These are phyloP conservation scores for Beris morrisii DNA, from an alignment of 2,888 invertebrate species.

Conservation along the genomic window DNA sequence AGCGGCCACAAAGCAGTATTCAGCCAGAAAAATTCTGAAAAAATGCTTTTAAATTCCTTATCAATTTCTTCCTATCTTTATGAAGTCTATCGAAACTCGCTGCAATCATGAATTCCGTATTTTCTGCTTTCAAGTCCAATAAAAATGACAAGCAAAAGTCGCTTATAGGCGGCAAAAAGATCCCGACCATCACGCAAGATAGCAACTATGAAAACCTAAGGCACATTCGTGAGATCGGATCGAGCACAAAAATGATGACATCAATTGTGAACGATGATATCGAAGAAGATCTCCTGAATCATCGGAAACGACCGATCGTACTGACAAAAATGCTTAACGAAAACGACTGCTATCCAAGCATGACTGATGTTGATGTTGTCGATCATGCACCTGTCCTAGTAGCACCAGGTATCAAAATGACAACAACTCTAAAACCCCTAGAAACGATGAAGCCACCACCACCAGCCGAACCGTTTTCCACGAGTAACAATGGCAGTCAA, in stretches of 20 bases:
- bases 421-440: not conserved
- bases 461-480: no score
- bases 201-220: constrained; percentile 55
- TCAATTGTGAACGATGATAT: constrained; percentile 43
- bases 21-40: no score
- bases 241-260: constrained; percentile 53
- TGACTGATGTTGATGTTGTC: constrained; percentile 3
- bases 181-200: constrained; percentile 47
- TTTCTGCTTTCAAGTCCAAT: constrained; percentile 56
- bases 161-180: constrained; percentile 39
- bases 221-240: constrained; percentile 55
- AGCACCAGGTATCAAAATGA: constrained; percentile 21
- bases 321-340: constrained; percentile 30
- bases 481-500: no score
- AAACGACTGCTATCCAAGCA: constrained; percentile 29
- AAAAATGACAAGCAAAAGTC: constrained; percentile 47
- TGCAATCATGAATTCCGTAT: constrained; percentile 56
- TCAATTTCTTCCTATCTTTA: no score
- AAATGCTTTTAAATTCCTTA: no score
- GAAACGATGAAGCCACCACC: no score
- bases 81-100: not conserved
- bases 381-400: constrained; percentile 14
- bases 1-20: no score
- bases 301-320: constrained; percentile 34
- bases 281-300: constrained; percentile 36